phyloP scores from a whole-genome alignment of 1,140 invertebrate genomes.

The Drosophila ficusphila region DNA sequence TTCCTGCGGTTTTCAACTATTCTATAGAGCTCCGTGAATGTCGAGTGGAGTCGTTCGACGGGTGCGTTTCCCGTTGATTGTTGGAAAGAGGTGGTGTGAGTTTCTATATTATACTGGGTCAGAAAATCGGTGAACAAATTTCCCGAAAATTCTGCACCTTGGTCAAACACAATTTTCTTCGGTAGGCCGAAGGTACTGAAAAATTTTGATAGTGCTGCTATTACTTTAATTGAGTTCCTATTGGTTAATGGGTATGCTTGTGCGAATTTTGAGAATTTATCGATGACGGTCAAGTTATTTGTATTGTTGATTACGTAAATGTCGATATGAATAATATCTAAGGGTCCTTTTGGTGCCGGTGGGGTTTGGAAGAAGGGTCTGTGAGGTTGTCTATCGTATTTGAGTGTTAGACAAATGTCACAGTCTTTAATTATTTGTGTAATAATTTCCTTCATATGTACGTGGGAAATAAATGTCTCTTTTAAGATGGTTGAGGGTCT shows the following conservation, averaged over 20 bases:
- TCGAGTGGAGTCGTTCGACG: not conserved
- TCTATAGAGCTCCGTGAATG: not conserved
- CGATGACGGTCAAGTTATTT: not conserved
- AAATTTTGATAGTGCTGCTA: not conserved
- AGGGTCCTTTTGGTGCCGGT: constrained; percentile 1
- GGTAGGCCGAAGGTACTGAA: constrained; percentile 2
- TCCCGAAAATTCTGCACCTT: not conserved
- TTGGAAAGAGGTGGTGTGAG: not conserved
- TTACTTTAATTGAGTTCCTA: not conserved
- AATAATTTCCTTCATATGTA: not conserved
- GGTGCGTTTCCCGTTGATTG: not conserved
- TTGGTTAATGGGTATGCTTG: not conserved
- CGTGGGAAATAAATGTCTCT: not conserved
- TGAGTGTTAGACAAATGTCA: constrained; percentile 4
- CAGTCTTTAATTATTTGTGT: not conserved
- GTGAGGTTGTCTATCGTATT: constrained; percentile 11
- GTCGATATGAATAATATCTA: constrained; percentile 15
- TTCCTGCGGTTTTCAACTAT: not conserved
- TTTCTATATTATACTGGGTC: not conserved
- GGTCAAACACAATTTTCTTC: not conserved
- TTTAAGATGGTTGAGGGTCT: constrained; percentile 13
- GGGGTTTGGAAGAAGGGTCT: constrained; percentile 3
- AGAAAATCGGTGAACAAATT: not conserved
- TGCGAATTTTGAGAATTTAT: not conserved
- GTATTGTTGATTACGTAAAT: not conserved